Evolutionary conservation across 2,888 invertebrate genomes (phyloP).

Genomic region (Drosophila parthenogenetica): DNA sequence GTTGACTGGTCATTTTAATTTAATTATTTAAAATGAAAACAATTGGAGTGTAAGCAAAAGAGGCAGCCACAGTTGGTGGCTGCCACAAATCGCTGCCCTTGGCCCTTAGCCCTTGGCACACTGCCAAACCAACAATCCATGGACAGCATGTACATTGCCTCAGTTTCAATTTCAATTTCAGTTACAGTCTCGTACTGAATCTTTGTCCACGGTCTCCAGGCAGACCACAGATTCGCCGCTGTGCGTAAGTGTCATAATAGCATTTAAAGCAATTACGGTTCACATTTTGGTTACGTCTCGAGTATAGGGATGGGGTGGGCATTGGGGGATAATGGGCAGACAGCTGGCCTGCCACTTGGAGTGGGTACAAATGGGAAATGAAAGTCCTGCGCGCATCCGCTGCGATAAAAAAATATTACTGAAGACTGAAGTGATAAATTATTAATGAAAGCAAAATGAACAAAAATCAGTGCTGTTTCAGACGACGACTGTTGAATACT

Average conservation of each 20-base stretch:
- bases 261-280: constrained; percentile 82
- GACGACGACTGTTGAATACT: constrained; percentile 19
- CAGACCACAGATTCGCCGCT: constrained; percentile 45
- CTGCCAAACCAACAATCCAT: constrained; percentile 54
- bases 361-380: constrained; percentile 49
- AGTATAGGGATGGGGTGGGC: background rate
- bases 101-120: constrained; percentile 61
- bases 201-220: constrained; percentile 26
- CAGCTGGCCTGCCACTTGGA: constrained; percentile 5
- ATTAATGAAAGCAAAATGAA: constrained; percentile 37
- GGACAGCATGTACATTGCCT: background rate
- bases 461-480: background rate
- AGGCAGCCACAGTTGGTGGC: constrained; percentile 10
- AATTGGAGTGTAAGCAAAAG: constrained; percentile 59
- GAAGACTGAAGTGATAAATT: constrained; percentile 52
- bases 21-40: constrained; percentile 79
- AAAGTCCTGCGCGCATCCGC: constrained; percentile 70
- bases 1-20: constrained; percentile 74
- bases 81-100: constrained; percentile 12
- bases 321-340: background rate
- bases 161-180: constrained; percentile 19
- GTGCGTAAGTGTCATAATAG: constrained; percentile 80
- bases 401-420: constrained; percentile 50
- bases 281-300: constrained; percentile 60
- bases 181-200: too few relatives aligned